Conservation (phyloP, 1,140 invertebrate genomes). For the Diachasma alloeum region DNA sequence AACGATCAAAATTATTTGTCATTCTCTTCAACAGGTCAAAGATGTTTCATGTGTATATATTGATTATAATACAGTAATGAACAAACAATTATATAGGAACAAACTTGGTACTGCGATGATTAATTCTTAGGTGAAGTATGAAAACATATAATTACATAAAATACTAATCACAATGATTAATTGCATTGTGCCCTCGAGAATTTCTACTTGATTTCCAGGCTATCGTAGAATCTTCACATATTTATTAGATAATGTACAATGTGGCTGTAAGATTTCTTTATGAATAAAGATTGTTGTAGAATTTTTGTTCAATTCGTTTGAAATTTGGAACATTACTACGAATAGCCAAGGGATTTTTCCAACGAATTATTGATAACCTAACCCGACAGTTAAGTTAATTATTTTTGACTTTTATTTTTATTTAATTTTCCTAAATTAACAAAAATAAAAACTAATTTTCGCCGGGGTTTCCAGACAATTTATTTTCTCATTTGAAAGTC, state of each 20-base stretch:
- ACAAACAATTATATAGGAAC: conserved; percentile 47
- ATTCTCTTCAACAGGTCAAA: neutral
- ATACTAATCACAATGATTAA: conserved; percentile 42
- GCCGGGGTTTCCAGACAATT: no score
- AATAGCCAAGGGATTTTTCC: no score
- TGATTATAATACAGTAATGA: conserved; percentile 54
- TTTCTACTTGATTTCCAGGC: conserved; percentile 59
- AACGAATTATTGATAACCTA: no score
- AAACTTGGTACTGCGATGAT: conserved; percentile 53
- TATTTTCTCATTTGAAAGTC: no score
- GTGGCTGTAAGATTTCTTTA: conserved; percentile 61
- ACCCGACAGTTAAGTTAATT: no score
- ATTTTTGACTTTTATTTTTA: no score
- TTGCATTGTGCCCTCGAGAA: conserved; percentile 52
- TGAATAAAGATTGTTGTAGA: conserved; percentile 66
- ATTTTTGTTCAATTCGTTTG: conserved; percentile 26
- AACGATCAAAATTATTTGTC: neutral
- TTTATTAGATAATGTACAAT: conserved; percentile 57
- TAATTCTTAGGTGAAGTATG: conserved; percentile 50
- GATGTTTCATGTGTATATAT: conserved; percentile 59
- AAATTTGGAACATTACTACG: no score
- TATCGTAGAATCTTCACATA: conserved; percentile 55
- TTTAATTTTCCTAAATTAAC: no score
- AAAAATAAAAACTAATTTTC: no score
- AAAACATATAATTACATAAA: conserved; percentile 1